Evolutionary conservation across 2,797 vertebrate species (phyloP).

Genomic region (Phoebastria nigripes): DNA sequence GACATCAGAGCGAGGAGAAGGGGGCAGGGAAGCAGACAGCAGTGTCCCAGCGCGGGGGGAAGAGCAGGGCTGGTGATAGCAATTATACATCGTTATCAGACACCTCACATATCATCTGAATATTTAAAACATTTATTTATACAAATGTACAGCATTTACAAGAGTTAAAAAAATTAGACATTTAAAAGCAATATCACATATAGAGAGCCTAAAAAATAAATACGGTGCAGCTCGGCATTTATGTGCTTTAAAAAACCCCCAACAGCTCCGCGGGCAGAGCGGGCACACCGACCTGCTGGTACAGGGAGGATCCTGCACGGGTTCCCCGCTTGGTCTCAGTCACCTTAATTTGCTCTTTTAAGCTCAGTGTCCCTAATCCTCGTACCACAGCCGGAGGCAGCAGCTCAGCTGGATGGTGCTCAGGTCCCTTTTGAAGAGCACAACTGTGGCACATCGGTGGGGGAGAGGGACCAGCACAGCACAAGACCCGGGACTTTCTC

Average conservation of each 20-base stretch:
- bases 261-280: rapidly evolving
- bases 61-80: no score
- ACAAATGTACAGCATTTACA: conserved; percentile 77
- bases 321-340: background rate
- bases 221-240: background rate
- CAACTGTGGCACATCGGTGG: rapidly evolving
- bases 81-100: rapidly evolving
- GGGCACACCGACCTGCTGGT: background rate
- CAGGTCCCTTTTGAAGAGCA: background rate
- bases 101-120: rapidly evolving
- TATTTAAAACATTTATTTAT: conserved; percentile 69
- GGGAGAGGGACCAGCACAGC: background rate
- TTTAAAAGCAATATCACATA: background rate
- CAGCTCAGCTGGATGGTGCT: background rate
- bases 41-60: rapidly evolving
- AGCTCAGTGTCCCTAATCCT: background rate
- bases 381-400: rapidly evolving
- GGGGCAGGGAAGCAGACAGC: background rate
- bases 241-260: background rate
- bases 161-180: conserved; percentile 42
- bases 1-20: background rate
- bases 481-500: background rate
- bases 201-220: conserved; percentile 52
- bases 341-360: background rate
- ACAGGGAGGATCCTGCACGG: rapidly evolving